phyloP scores from a whole-genome alignment of 2,113 vertebrate species.

The Acrocephalus arundinaceus region DNA sequence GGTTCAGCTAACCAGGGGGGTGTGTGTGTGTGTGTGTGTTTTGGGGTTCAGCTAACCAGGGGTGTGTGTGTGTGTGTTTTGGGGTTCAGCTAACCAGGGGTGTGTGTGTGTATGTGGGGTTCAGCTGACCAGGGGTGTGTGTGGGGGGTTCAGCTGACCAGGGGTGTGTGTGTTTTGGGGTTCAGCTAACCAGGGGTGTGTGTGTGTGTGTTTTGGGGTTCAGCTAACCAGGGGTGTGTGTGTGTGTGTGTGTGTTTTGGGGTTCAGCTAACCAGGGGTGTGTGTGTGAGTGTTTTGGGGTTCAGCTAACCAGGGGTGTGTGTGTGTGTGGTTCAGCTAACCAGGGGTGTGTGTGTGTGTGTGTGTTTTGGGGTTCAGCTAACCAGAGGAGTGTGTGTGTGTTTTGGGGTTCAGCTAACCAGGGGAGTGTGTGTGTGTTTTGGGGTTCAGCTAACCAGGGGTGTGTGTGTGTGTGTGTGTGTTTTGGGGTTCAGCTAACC shows the following conservation, averaged over 20 bases:
- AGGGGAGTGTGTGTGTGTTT: too few relatives aligned
- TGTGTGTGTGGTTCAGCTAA: neutral
- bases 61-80: neutral
- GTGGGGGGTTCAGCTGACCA: neutral
- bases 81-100: too few relatives aligned
- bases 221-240: neutral
- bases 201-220: too few relatives aligned
- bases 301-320: too few relatives aligned
- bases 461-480: accelerated
- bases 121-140: neutral
- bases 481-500: neutral
- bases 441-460: neutral
- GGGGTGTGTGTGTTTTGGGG: neutral
- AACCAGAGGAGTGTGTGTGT: neutral
- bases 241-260: accelerated
- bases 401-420: too few relatives aligned
- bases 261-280: neutral
- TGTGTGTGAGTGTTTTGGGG: neutral
- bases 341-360: accelerated
- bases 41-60: neutral
- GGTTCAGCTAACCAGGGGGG: neutral
- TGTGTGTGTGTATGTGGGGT: too few relatives aligned
- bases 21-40: neutral
- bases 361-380: neutral
- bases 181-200: too few relatives aligned